Conservation (phyloP, 2,888 invertebrate species). For the Lysandra coridon region DNA sequence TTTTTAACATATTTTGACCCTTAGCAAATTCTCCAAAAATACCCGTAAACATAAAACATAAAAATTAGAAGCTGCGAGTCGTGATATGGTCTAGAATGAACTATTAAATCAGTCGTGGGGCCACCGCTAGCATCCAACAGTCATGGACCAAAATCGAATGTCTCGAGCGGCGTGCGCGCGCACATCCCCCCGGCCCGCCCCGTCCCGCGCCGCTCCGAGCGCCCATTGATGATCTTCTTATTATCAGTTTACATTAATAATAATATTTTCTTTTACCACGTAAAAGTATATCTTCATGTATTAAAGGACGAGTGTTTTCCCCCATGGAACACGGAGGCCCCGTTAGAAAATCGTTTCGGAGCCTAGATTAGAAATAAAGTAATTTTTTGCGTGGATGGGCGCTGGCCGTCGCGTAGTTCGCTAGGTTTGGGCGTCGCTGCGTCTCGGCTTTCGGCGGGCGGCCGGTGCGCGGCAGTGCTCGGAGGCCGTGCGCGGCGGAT, state of each 20-base stretch:
- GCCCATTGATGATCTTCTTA: constrained; percentile 78
- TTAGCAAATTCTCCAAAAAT: not conserved
- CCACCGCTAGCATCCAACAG: constrained; percentile 77
- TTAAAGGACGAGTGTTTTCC: not conserved
- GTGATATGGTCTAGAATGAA: constrained; percentile 69
- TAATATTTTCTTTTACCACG: constrained; percentile 46
- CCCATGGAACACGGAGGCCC: not conserved
- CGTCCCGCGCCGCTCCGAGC: constrained; percentile 62
- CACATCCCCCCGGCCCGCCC: constrained; percentile 59
- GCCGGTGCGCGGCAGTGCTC: constrained; percentile 71
- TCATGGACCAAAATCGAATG: constrained; percentile 82
- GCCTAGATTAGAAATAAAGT: constrained; percentile 3
- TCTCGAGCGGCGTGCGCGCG: constrained; percentile 74
- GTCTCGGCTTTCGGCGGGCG: constrained; percentile 74
- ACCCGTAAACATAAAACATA: not conserved
- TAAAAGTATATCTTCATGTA: not conserved
- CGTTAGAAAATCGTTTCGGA: not conserved
- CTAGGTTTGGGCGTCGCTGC: constrained; percentile 78
- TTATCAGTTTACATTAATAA: constrained; percentile 67
- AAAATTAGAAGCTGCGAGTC: constrained; percentile 46
- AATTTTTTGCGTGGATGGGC: constrained; percentile 47
- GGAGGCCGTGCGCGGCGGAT: constrained; percentile 67
- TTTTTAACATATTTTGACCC: not conserved
- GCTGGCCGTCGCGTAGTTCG: constrained; percentile 65
- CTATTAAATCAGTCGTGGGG: constrained; percentile 75